phyloP scores from a whole-genome alignment of 2,797 vertebrate species.

The Gila robusta region DNA sequence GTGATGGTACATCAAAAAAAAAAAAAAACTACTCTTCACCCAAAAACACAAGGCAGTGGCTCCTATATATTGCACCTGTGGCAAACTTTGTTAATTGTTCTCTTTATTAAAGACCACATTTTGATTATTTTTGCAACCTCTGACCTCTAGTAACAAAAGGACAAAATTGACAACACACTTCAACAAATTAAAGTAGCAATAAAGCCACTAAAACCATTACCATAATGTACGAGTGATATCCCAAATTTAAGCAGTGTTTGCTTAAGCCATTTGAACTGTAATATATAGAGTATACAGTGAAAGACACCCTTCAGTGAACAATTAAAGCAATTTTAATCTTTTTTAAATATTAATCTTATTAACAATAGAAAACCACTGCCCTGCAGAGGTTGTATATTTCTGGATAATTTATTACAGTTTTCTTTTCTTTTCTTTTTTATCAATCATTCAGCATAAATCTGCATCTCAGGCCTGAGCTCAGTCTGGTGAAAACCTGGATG shows the following conservation, averaged over 20 bases:
- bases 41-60: conserved; percentile 41
- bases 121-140: conserved; percentile 15
- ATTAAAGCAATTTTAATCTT: conserved; percentile 34
- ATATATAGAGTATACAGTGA: conserved; percentile 33
- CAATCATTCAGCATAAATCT: conserved; percentile 89
- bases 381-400: conserved; percentile 81
- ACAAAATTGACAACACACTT: conserved; percentile 1
- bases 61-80: conserved; percentile 21
- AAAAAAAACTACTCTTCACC: background rate
- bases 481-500: conserved; percentile 89
- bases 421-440: background rate
- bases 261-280: conserved; percentile 13
- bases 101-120: conserved; percentile 1
- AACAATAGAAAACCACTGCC: conserved; percentile 80
- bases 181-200: conserved; percentile 25
- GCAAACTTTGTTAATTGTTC: conserved; percentile 1
- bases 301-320: conserved; percentile 39
- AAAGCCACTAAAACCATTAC: conserved; percentile 15
- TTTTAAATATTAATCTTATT: conserved; percentile 46
- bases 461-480: conserved; percentile 89
- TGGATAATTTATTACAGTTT: conserved; percentile 56
- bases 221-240: background rate
- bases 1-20: conserved; percentile 14
- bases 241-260: background rate
- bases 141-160: conserved; percentile 19